phyloP scores from a whole-genome alignment of 2,113 vertebrate species.

The Cochlearius cochlearius region DNA sequence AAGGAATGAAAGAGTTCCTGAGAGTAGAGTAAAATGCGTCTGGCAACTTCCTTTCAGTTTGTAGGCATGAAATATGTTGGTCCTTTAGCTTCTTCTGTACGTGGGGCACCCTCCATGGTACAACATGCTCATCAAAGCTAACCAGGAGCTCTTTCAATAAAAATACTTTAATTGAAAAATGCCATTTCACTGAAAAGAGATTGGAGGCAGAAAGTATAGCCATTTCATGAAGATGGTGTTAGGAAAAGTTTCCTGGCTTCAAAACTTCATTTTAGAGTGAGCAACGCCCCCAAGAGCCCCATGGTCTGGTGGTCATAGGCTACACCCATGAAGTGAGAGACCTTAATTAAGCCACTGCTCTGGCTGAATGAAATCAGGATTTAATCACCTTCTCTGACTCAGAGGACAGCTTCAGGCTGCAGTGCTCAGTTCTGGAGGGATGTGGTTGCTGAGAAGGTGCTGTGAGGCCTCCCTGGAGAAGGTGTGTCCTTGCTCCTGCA shows the following conservation, averaged over 20 bases:
- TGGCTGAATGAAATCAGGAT: not conserved
- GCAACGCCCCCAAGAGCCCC: accelerated
- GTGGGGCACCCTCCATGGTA: not conserved
- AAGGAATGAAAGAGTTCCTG: not conserved
- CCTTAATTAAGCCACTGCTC: not conserved
- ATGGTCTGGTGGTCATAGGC: not conserved
- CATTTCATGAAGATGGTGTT: not conserved
- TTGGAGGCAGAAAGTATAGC: not conserved
- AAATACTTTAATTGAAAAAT: not conserved
- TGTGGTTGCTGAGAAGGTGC: not conserved
- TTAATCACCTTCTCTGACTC: not conserved
- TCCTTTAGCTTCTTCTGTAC: not conserved
- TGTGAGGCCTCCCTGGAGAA: not conserved
- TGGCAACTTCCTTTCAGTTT: not conserved
- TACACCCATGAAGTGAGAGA: not conserved
- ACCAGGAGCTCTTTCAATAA: not conserved
- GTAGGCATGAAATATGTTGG: not conserved
- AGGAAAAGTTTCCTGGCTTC: not conserved
- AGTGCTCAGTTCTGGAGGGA: not conserved
- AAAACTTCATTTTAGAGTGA: not conserved
- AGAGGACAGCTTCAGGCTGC: not conserved
- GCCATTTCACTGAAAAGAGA: not conserved
- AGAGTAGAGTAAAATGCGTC: not conserved
- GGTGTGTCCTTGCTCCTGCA: not conserved
- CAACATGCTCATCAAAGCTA: not conserved